Base-by-base conservation (phyloP, 2,888 invertebrate species). In the Heliconius ismenius region DNA sequence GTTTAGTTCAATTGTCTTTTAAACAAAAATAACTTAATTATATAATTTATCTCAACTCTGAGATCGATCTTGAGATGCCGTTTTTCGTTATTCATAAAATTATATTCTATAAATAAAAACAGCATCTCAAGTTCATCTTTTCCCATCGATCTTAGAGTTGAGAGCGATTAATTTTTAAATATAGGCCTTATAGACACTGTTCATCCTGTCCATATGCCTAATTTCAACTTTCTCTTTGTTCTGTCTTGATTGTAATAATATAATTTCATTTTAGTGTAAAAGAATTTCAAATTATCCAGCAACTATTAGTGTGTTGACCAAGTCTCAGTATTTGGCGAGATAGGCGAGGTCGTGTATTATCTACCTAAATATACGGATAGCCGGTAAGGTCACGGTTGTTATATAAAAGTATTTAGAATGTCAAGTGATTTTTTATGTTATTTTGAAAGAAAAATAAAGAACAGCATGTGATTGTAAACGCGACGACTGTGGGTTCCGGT, bases 361-460 rank as follows among this genome's bases (percentile, higher is more conserved):
- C 73, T 77, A 69, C 39, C 24, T 77, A 73, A 77, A 73, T 58
- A 75, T 68, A 79, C 79, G 72, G 43, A 69, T 76, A 76, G 58
- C 67, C 28, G 64, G 73, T 75, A 75, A 76, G 79, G 75, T 73
- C 73, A 73, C 21, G 32, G 65, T 36, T 65, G 2, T 13, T 11
- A 64, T 18, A 32, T 49, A n/a, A 3, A 39, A 6, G 13, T 39
- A 65, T 39, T 36, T 65, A 65, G 64, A 64, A 36, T 36, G 21
- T 11, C 9, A 36, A 24, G 6, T n/a, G 36, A 65, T 65, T 65
- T n/a, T 10, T 36, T 6, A n/a, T 24, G 21, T 9, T 64, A 32
- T 26, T 28, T 62, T 62, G 15, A 15, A 26, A 18, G 13, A 26
- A 62, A 62, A 62, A 6, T 26, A 26, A 24, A 10, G 3, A 13